A percentile compares a stretch with the other conserved stretches of the same genome.
phyloP scores from a whole-genome alignment of 2,888 invertebrate species.

The Diploptera punctata region DNA sequence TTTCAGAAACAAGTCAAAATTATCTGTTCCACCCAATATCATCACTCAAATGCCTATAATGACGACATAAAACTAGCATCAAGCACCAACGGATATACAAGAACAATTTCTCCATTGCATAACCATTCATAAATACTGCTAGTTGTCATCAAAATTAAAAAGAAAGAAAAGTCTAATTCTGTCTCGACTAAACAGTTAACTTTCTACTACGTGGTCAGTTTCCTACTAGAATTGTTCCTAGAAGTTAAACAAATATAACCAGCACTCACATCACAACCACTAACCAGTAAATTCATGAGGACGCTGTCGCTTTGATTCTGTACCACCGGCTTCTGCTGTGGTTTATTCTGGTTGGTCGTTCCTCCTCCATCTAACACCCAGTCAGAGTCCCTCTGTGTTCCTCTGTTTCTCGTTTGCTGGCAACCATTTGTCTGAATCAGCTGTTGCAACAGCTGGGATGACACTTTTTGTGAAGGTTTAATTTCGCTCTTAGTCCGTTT shows the following conservation, averaged over 20 bases:
- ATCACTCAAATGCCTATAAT: no score
- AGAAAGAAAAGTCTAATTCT: no score
- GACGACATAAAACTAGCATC: no score
- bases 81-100: no score
- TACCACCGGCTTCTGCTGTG: slow-evolving; percentile 12
- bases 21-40: no score
- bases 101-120: no score
- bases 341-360: background rate
- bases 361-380: slow-evolving; percentile 38
- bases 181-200: no score
- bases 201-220: no score
- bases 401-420: slow-evolving; percentile 1
- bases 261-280: slow-evolving; percentile 93
- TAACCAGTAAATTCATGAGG: slow-evolving; percentile 93
- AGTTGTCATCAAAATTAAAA: no score
- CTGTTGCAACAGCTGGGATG: slow-evolving; percentile 55
- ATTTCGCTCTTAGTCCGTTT: slow-evolving; percentile 22
- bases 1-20: no score
- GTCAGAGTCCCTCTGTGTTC: background rate
- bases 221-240: no score
- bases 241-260: slow-evolving; percentile 86
- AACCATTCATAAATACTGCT: slow-evolving; percentile 18
- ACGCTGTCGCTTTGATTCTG: slow-evolving; percentile 70
- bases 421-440: slow-evolving; percentile 48
- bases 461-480: background rate